phyloP scores from a whole-genome alignment of 37 sponge, comb jelly and placozoan genomes.

The Halisarca cf. caerulea region DNA sequence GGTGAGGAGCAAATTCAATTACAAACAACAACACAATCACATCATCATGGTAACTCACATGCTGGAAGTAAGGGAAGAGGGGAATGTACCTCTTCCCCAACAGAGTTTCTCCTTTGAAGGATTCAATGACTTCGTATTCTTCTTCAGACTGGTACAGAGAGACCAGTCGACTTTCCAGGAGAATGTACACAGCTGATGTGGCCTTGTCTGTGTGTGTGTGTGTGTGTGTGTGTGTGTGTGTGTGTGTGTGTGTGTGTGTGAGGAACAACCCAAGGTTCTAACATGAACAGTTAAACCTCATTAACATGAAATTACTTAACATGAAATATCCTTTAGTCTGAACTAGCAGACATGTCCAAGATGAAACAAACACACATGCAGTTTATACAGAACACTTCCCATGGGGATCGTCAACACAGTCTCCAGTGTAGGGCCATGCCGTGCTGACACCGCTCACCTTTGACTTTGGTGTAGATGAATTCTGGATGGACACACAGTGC shows the following conservation, averaged over 20 bases:
- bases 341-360: too few relatives aligned
- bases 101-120: conserved; percentile 41
- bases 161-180: conserved; percentile 85
- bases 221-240: too few relatives aligned
- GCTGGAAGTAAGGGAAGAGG: conserved; percentile 81
- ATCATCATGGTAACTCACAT: background rate
- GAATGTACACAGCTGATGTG: conserved; percentile 67
- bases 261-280: too few relatives aligned
- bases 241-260: too few relatives aligned
- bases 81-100: conserved; percentile 87
- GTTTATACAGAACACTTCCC: too few relatives aligned
- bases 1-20: too few relatives aligned
- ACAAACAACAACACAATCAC: too few relatives aligned
- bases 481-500: conserved; percentile 93
- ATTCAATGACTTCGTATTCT: conserved; percentile 83
- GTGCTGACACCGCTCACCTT: conserved; percentile 50
- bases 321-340: too few relatives aligned
- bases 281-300: too few relatives aligned
- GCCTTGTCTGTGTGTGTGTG: conserved; percentile 41
- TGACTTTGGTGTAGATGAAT: conserved; percentile 85
- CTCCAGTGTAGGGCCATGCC: background rate
- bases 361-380: too few relatives aligned
- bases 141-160: conserved; percentile 84
- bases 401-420: too few relatives aligned
- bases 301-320: too few relatives aligned